phyloP scores from a whole-genome alignment of 1,140 invertebrate genomes.

The Drosophila carrolli region DNA sequence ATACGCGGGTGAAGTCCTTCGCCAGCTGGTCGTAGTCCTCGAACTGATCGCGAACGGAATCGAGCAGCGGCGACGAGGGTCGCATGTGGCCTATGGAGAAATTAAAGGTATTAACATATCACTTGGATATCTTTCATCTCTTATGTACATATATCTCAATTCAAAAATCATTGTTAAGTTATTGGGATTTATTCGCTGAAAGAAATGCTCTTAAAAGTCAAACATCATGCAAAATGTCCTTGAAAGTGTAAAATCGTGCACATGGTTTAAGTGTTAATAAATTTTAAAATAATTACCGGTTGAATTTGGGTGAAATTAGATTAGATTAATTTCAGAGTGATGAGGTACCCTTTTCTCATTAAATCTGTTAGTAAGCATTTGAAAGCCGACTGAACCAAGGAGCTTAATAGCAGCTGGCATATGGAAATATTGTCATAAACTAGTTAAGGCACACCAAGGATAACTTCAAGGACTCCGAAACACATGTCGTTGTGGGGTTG shows the following conservation, averaged over 20 bases:
- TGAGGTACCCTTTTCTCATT: no score
- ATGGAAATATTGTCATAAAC: not conserved
- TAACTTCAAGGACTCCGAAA: not conserved
- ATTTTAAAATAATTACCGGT: no score
- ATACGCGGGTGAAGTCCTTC: slow-evolving; percentile 95
- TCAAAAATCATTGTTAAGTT: not conserved
- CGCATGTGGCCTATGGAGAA: slow-evolving; percentile 90
- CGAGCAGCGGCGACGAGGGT: slow-evolving; percentile 95
- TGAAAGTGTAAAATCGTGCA: not conserved
- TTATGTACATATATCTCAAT: not conserved
- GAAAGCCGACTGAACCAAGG: no score
- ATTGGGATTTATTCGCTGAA: slow-evolving; percentile 5
- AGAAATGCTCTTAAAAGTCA: not conserved
- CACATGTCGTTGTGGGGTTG: not conserved
- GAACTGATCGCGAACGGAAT: slow-evolving; percentile 95
- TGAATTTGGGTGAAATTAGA: no score
- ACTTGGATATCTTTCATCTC: not conserved
- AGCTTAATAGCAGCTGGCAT: not conserved
- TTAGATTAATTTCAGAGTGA: no score
- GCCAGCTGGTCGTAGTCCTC: slow-evolving; percentile 97
- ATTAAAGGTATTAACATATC: not conserved
- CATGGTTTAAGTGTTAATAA: no score
- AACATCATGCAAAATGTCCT: slow-evolving; percentile 3
- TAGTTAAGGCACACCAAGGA: not conserved
- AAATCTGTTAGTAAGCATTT: not conserved